Percentiles rank a stretch among this genome's conserved stretches.
These are phyloP conservation scores for Tenthredo distinguenda DNA, from an alignment of 2,888 invertebrate species.

Conservation along the genomic window DNA sequence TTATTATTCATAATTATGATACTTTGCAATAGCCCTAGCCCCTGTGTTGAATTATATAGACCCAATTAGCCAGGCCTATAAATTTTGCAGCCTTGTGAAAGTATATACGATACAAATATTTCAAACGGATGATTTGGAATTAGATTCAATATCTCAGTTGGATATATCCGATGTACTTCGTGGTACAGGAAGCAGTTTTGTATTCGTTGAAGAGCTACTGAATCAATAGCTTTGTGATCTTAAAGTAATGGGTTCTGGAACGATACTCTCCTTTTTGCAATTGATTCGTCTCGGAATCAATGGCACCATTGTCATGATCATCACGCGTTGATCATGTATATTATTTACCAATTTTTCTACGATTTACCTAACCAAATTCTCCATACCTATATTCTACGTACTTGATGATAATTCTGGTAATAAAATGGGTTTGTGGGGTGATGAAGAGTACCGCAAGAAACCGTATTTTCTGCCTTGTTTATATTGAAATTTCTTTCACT, in stretches of 20 bases:
- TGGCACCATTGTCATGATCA: neutral
- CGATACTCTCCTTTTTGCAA: neutral
- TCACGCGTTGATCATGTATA: neutral
- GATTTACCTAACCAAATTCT: no score
- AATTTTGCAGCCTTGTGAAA: neutral
- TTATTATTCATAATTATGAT: neutral
- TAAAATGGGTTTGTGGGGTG: no score
- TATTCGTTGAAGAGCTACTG: neutral
- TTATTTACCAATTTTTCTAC: neutral
- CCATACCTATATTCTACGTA: no score
- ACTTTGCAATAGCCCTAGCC: neutral
- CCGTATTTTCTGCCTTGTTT: neutral
- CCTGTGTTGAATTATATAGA: neutral
- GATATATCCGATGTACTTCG: neutral
- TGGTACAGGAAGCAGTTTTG: neutral
- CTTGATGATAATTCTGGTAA: no score
- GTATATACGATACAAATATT: neutral
- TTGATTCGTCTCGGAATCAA: neutral
- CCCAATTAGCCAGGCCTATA: neutral
- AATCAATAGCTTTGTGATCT: neutral
- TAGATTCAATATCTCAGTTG: neutral
- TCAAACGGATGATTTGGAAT: neutral
- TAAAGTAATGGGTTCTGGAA: neutral
- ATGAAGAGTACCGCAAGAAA: no score
- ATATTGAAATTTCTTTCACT: neutral